phyloP scores from a whole-genome alignment of 2,797 vertebrate species.

The Malacoctenus gilli region DNA sequence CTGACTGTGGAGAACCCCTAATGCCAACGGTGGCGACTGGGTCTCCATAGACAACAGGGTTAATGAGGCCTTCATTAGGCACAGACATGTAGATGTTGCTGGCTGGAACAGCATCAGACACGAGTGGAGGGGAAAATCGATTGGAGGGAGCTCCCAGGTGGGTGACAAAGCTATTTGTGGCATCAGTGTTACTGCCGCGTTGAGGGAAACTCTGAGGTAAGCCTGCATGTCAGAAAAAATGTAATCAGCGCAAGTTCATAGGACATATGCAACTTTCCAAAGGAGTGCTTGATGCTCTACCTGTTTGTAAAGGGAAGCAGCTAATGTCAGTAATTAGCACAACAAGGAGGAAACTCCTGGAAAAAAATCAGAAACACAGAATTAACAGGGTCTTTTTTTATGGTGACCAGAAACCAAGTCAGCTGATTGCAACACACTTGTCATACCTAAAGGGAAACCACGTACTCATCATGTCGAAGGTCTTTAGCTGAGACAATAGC shows the following conservation, averaged over 20 bases:
- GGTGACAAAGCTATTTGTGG: background rate
- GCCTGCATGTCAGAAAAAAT: conserved; percentile 1
- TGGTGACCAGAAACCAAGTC: background rate
- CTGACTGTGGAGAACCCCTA: background rate
- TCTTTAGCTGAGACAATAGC: background rate
- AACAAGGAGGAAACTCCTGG: conserved; percentile 22
- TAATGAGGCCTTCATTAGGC: background rate
- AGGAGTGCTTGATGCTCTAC: background rate
- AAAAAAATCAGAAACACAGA: background rate
- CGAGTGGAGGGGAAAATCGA: background rate
- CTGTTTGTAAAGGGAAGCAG: conserved; percentile 7
- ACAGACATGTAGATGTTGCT: background rate
- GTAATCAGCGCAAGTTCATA: background rate
- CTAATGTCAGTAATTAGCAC: conserved; percentile 22
- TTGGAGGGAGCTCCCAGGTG: background rate
- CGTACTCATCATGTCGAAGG: conserved; percentile 16
- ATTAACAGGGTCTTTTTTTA: background rate
- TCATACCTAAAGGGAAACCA: conserved; percentile 12
- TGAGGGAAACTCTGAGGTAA: background rate
- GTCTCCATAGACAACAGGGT: background rate
- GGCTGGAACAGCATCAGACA: background rate
- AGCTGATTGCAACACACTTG: no score
- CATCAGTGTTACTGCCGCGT: background rate
- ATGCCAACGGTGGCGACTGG: background rate
- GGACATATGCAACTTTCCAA: rapidly evolving